These are phyloP conservation scores for Gila orcuttii DNA, from an alignment of 2,113 vertebrate genomes.

Conservation along the genomic window DNA sequence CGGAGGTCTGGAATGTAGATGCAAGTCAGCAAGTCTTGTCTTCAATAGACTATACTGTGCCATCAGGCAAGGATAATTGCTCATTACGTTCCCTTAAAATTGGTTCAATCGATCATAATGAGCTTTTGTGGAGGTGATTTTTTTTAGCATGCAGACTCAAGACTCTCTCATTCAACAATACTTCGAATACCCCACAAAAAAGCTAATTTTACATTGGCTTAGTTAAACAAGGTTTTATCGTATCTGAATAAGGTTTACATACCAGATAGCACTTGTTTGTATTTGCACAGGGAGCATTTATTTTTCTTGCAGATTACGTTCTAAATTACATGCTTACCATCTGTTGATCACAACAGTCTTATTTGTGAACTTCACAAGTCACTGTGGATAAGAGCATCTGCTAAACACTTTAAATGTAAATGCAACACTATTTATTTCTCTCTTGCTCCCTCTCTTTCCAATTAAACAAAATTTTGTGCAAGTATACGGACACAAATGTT, in stretches of 20 bases:
- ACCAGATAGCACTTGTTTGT: not conserved
- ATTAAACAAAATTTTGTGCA: not conserved
- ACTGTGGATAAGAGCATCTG: constrained; percentile 1
- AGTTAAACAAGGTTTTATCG: not conserved
- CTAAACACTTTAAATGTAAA: constrained; percentile 2
- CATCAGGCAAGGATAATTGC: constrained; percentile 18
- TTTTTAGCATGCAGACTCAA: constrained; percentile 1
- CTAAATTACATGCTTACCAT: not conserved
- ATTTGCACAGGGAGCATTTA: not conserved
- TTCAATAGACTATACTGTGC: constrained; percentile 25
- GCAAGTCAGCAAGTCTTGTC: constrained; percentile 7
- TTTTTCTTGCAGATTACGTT: not conserved
- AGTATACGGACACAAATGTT: constrained; percentile 7
- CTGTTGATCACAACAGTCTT: constrained; percentile 11
- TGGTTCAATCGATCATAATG: not conserved
- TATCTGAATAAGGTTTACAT: not conserved
- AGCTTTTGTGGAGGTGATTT: not conserved
- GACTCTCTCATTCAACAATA: not conserved
- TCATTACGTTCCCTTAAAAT: constrained; percentile 15
- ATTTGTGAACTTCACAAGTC: not conserved
- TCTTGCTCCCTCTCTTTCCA: not conserved
- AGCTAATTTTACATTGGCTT: not conserved
- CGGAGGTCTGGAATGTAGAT: not conserved
- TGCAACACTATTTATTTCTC: not conserved
- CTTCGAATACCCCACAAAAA: not conserved